phyloP scores from a whole-genome alignment of 2,113 vertebrate species.

The Peromyscus maniculatus region DNA sequence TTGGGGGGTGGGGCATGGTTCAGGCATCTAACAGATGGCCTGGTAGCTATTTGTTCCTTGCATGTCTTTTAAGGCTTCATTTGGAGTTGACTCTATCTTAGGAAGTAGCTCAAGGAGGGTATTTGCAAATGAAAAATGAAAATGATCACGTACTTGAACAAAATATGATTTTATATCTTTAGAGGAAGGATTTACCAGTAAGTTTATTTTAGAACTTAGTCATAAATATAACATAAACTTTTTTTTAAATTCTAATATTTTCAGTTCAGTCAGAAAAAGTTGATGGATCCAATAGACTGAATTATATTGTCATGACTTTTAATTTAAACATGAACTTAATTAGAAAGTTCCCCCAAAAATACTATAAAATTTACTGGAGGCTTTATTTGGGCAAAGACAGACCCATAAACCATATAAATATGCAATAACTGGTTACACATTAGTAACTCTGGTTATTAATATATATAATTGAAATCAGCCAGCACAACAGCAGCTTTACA shows the following conservation, averaged over 20 bases:
- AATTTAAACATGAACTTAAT: conserved; percentile 65
- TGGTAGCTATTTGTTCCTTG: too few species aligned
- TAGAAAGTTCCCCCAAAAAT: conserved; percentile 49
- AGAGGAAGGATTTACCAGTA: conserved; percentile 25
- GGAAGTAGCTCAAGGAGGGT: too few species aligned
- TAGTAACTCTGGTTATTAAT: conserved; percentile 58
- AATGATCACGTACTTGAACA: conserved; percentile 35
- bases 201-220: conserved; percentile 13
- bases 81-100: too few species aligned
- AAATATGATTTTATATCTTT: neutral
- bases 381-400: conserved; percentile 62
- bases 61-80: too few species aligned
- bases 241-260: conserved; percentile 40
- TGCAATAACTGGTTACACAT: conserved; percentile 55
- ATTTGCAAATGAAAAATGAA: neutral
- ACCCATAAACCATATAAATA: conserved; percentile 61
- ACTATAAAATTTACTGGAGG: conserved; percentile 65
- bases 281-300: neutral
- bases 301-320: conserved; percentile 43
- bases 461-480: conserved; percentile 64
- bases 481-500: conserved; percentile 50
- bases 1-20: too few species aligned
- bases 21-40: too few species aligned
- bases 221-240: conserved; percentile 36
- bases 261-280: conserved; percentile 42